Conservation (phyloP, 2,888 invertebrate genomes). For the Ormyrus labotus region DNA sequence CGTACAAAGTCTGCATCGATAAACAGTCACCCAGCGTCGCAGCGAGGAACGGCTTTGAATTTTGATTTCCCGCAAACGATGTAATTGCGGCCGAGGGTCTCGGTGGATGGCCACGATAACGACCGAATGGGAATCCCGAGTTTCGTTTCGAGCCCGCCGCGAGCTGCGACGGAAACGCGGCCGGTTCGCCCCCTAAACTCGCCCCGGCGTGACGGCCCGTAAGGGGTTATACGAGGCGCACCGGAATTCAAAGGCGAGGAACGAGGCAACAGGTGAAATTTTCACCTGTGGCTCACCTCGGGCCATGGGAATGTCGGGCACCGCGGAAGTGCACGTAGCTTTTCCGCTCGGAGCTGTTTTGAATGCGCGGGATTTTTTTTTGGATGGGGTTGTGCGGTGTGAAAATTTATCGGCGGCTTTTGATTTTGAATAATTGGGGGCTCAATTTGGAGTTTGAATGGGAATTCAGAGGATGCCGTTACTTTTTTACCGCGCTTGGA, state of each 20-base stretch:
- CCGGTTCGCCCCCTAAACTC: neutral
- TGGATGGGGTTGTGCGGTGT: neutral
- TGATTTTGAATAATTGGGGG: neutral
- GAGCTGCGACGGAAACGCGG: constrained; percentile 11
- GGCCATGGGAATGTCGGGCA: constrained; percentile 11
- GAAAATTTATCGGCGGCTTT: neutral
- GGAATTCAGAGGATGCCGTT: too few relatives aligned
- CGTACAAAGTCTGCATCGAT: too few relatives aligned
- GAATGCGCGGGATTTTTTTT: neutral
- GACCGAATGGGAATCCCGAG: constrained; percentile 42
- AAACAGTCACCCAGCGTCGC: too few relatives aligned
- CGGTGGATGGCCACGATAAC: constrained; percentile 50
- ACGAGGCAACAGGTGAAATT: constrained; percentile 43
- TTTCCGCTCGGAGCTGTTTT: constrained; percentile 4
- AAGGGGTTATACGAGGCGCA: too few relatives aligned
- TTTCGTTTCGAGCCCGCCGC: neutral
- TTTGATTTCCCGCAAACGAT: constrained; percentile 47
- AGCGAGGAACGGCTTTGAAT: neutral
- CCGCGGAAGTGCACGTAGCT: neutral
- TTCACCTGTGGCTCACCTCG: neutral
- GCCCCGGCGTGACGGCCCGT: constrained; percentile 20
- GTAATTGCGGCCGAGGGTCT: constrained; percentile 42
- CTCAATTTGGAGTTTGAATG: too few relatives aligned
- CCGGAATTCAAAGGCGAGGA: constrained; percentile 45
- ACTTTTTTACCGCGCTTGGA: too few relatives aligned